Base-by-base conservation (phyloP, 1,140 invertebrate genomes). In the Idris sp. region DNA sequence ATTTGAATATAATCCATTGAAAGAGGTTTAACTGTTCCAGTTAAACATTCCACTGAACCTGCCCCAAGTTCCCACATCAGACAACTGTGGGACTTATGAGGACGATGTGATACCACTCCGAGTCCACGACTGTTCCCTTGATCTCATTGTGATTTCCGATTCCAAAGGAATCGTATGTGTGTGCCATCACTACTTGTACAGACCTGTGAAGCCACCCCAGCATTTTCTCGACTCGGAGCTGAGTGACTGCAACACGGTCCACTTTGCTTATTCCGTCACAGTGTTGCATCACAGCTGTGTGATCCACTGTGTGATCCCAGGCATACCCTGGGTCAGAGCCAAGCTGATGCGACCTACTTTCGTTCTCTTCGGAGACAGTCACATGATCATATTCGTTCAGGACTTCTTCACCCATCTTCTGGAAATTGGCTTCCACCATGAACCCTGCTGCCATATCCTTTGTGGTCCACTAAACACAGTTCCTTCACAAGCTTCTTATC, bases 171-270 rank as follows among this genome's bases (percentile, higher is more conserved):
- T 93, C 78, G 90, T 95, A 11, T 94, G 93, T 74, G 92, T 96
- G 35, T 95, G 94, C 76, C 94, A 95, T 86, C 93, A 96, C 86
- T 96, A 95, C 77, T 85, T 95, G 0, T 96, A 95, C 80, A 92
- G 94, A 83, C 91, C 92, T 48, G 87, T 89, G 41, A 89, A 92
- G 82, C 90, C 89, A 16, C 84, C 89, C 6, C 89, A 91, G 51
- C 89, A 89, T 26, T 87, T 89, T 14, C 85, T 89, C 18, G 87
- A 90, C 53, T 84, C 85, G 49, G 86, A 87, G 8, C 74, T 89
- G 41, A 90, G 74, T 36, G 85, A 90, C 40, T 89, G 89, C 16
- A 90, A 91, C 13, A 91, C 90, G 9, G 93, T 96, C 1, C 92
- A 95, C 78, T 93, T 95, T 81, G 93, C 94, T 9, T 95, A 95